A percentile compares a stretch with the other conserved stretches of the same genome.
Conservation (phyloP, 2,113 vertebrate species). For the Chroicocephalus ridibundus region DNA sequence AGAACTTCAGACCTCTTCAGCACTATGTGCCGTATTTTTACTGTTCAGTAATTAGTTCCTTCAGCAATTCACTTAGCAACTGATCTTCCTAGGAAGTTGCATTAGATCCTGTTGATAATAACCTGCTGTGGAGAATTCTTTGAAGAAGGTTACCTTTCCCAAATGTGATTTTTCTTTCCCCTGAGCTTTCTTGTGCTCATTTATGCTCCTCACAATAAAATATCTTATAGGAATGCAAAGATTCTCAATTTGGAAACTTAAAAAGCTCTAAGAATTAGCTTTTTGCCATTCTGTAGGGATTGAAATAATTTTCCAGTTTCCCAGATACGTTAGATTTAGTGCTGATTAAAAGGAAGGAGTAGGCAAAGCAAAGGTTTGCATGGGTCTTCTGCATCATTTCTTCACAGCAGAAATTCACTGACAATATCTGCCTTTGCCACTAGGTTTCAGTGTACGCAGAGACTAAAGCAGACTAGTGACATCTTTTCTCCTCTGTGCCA, state of each 20-base stretch:
- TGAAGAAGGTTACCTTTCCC: constrained; percentile 27
- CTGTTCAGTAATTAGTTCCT: constrained; percentile 22
- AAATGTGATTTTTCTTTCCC: background rate
- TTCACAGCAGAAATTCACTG: background rate
- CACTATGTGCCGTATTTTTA: background rate
- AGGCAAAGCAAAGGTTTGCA: background rate
- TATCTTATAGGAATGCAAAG: background rate
- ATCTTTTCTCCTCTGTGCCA: background rate
- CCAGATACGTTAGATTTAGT: background rate
- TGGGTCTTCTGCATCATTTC: background rate
- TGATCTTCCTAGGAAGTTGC: background rate
- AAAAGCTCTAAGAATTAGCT: background rate
- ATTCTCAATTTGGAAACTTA: background rate
- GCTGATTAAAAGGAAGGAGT: background rate
- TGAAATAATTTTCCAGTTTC: background rate
- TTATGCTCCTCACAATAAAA: background rate
- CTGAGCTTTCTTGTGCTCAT: background rate
- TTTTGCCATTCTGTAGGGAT: background rate
- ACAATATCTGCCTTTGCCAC: background rate
- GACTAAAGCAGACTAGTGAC: background rate
- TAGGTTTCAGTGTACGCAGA: background rate
- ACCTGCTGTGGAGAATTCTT: constrained; percentile 27
- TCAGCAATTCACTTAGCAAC: background rate
- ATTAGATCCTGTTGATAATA: background rate
- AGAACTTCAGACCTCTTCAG: background rate